Evolutionary conservation across 2,113 vertebrate species (phyloP), one percentile per base, ranked within the genome.

Genomic region (Eretmochelys imbricata): DNA sequence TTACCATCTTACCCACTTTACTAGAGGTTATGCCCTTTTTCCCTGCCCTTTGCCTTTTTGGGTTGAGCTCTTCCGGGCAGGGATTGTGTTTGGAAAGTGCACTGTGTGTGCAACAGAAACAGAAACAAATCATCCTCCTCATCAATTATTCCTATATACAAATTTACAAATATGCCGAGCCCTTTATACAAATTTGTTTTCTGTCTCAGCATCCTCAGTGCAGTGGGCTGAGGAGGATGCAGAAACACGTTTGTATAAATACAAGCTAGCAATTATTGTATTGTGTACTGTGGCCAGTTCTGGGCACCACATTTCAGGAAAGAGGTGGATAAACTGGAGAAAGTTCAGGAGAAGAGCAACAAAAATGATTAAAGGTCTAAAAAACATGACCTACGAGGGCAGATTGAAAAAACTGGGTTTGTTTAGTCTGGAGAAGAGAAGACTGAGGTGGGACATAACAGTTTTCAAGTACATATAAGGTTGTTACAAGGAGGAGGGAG

Each of bases 41-140:
- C 54, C 51, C 83, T 84, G 49, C 72, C 48, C 25, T 54, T 69
- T n/a, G 16, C 65, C 65, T 69, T 69, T 69, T 59, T 27, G 35
- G 54, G 69, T 5, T 48, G 62, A 89, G 38, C 0, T 0, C 48
- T 50, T 49, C 1, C 22, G 6, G 29, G 49, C 84, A 65, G 78
- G 53, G 55, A 79, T 49, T 38, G 14, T 62, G 62, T 55, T 86
- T 53, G 49, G 54, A 84, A 82, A 90, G 55, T 59, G 76, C 8
- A 87, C 53, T 31, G 72, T 22, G 59, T 22, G 55, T 0, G 0
- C 54, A 50, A 72, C 10, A 86, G 35, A 90, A 93, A 90, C 16
- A 25, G 42, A 9, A 48, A 48, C 49, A 51, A 86, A 91, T 50
- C 17, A 35, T 25, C 35, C 11, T 69, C 35, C 16, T 69, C 35